phyloP scores from a whole-genome alignment of 2,888 invertebrate genomes.

The Rhagium mordax region DNA sequence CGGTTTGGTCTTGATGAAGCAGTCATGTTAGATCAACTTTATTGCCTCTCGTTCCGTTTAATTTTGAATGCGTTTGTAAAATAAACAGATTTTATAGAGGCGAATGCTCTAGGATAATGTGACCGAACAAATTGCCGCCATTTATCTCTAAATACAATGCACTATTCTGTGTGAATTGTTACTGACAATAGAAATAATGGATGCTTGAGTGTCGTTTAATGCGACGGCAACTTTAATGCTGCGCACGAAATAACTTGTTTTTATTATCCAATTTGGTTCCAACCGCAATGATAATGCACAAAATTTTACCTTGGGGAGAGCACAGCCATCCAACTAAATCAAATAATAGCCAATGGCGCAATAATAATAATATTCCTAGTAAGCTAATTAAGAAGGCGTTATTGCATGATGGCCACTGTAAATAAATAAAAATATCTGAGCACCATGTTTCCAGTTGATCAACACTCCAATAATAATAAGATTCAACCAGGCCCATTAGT shows the following conservation, averaged over 20 bases:
- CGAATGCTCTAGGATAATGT: conserved; percentile 1
- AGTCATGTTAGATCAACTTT: conserved; percentile 9
- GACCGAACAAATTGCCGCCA: conserved; percentile 25
- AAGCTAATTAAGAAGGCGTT: no score
- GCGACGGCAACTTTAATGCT: conserved; percentile 12
- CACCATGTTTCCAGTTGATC: no score
- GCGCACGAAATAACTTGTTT: conserved; percentile 7
- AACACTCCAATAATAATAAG: no score
- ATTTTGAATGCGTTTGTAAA: conserved; percentile 27
- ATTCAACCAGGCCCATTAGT: no score
- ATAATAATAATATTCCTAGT: no score
- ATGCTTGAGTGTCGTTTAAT: conserved; percentile 34
- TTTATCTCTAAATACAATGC: conserved; percentile 27
- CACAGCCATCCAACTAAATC: neutral
- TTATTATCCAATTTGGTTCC: conserved; percentile 13
- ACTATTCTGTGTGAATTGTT: conserved; percentile 30
- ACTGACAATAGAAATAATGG: conserved; percentile 41
- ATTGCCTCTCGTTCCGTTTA: neutral
- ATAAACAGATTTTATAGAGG: conserved; percentile 20
- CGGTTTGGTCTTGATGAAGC: neutral
- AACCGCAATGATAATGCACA: neutral
- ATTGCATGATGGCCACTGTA: no score
- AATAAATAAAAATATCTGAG: no score
- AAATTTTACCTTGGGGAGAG: neutral
- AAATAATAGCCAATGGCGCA: neutral